phyloP scores from a whole-genome alignment of 2,797 vertebrate species.

The Delichon dasypus region DNA sequence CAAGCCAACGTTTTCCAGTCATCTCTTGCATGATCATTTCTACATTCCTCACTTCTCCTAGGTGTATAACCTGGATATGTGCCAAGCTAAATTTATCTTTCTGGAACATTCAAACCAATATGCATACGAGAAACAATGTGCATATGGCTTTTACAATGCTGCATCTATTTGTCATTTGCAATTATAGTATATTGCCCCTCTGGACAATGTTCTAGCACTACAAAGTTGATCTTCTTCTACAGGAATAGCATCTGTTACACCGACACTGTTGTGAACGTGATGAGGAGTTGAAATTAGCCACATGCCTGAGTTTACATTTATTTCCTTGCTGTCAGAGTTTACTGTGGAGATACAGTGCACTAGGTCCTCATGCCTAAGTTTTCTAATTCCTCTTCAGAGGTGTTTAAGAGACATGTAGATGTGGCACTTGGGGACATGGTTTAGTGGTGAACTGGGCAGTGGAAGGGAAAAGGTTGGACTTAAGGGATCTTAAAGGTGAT shows the following conservation, averaged over 20 bases:
- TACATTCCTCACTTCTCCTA: background rate
- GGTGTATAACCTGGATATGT: background rate
- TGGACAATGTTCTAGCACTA: background rate
- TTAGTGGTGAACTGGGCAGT: background rate
- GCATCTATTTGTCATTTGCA: background rate
- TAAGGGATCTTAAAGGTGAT: background rate
- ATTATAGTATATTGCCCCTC: background rate
- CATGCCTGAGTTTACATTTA: background rate
- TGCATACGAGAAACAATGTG: background rate
- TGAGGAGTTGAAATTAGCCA: background rate
- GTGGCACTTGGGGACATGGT: background rate
- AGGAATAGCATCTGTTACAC: background rate
- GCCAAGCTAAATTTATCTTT: background rate
- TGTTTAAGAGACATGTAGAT: background rate
- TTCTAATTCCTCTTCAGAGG: background rate
- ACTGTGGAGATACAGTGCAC: background rate
- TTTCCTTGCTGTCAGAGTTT: background rate
- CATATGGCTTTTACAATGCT: background rate
- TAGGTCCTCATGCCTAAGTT: background rate
- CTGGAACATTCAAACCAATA: background rate
- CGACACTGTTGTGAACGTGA: rapidly evolving
- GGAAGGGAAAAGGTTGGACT: background rate
- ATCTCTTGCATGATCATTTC: background rate
- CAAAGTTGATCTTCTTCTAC: background rate
- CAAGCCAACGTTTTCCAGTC: background rate